A percentile compares a stretch with the other conserved stretches of the same genome.
Conservation (phyloP, 2,113 vertebrate genomes). For the Takifugu flavidus region DNA sequence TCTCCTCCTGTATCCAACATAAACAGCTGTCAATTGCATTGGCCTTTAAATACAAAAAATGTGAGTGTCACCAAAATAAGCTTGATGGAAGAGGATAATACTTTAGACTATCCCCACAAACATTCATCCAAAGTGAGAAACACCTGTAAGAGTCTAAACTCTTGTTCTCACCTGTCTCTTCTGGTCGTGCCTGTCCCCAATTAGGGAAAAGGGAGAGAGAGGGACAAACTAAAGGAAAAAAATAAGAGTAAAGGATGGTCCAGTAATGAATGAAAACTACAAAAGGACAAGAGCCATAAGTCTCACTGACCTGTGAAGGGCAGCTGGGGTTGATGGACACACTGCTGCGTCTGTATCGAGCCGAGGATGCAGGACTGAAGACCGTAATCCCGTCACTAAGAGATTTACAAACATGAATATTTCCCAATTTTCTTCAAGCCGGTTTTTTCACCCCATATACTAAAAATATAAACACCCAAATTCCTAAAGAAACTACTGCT, state of each 20-base stretch:
- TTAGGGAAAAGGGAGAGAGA: slow-evolving; percentile 69
- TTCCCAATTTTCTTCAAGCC: not conserved
- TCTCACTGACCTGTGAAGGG: slow-evolving; percentile 66
- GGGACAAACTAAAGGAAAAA: slow-evolving; percentile 52
- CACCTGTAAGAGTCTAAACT: not conserved
- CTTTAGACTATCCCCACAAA: too few species aligned
- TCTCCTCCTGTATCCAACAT: slow-evolving; percentile 66
- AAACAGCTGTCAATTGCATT: not conserved
- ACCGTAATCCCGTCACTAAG: slow-evolving; percentile 70
- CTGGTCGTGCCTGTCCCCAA: slow-evolving; percentile 64
- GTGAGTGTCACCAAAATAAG: not conserved
- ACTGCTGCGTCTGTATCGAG: slow-evolving; percentile 77
- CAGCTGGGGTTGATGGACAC: slow-evolving; percentile 78
- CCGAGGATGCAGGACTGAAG: slow-evolving; percentile 60
- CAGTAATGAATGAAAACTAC: not conserved
- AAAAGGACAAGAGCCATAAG: too few species aligned
- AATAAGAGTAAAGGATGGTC: not conserved
- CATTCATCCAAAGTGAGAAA: not conserved
- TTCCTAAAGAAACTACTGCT: too few species aligned
- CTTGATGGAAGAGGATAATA: too few species aligned
- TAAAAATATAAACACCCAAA: too few species aligned
- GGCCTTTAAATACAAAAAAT: slow-evolving; percentile 1
- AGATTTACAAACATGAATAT: not conserved
- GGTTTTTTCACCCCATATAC: too few species aligned
- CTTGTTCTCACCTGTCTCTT: slow-evolving; percentile 70